Evolutionary conservation across 2,113 vertebrate species (phyloP).

Genomic region (Pogona vitticeps): DNA sequence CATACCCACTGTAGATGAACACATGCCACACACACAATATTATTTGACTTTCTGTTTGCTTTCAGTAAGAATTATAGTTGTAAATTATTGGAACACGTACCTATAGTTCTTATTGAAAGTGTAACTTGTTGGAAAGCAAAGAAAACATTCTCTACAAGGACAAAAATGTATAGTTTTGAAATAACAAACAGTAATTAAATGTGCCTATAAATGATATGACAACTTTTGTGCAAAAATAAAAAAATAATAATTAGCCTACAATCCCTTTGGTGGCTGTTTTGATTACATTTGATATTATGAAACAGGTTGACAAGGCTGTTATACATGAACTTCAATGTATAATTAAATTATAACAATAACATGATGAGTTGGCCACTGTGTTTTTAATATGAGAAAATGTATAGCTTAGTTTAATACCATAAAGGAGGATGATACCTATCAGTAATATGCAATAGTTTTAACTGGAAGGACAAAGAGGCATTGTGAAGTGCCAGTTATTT

Average conservation of each 20-base stretch:
- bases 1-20: neutral
- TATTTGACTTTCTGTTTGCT: neutral
- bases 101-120: no score
- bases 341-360: slow-evolving; percentile 14
- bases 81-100: neutral
- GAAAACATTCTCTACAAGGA: neutral
- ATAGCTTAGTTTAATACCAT: slow-evolving; percentile 50
- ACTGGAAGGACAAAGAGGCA: neutral
- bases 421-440: slow-evolving; percentile 80
- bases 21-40: neutral
- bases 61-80: neutral
- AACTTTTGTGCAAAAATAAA: neutral
- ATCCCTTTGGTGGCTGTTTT: neutral
- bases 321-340: neutral
- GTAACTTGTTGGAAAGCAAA: neutral
- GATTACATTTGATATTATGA: neutral
- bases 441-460: slow-evolving; percentile 55
- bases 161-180: neutral
- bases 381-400: slow-evolving; percentile 7
- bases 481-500: neutral
- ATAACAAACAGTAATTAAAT: neutral
- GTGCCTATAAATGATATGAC: neutral
- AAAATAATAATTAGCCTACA: neutral
- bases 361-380: neutral
- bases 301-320: neutral